Evolutionary conservation across 53 echinoderm and acorn worm species (phyloP), one percentile per base, ranked within the genome.

Genomic region (Echinometra lucunter): DNA sequence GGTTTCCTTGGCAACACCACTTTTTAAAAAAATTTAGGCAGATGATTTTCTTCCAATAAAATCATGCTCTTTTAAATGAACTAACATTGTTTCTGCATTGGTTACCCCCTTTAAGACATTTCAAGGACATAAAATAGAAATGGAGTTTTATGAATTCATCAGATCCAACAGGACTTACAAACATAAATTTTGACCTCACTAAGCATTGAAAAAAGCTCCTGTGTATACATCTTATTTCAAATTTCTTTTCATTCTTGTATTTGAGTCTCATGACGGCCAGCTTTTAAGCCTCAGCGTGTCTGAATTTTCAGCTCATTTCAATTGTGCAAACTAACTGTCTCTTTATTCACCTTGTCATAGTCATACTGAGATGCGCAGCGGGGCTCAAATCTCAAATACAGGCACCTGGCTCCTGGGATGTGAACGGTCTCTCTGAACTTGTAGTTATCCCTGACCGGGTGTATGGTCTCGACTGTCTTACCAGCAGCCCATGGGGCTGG

Each of bases 351-450:
- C 98, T 98, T 98, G 94, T 98, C 98, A 80, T 98, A 98, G 88
- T 98, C 98, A 70, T 98, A 98, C 95, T 98, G 98, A 11, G 98
- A 96, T 18, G 98, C 96, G 85, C 98, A 98, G 21, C 98, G 94
- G 0, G 94, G 95, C 47, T 98, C 98, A 95, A 98, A 98, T 30
- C 98, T 92, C 87, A 98, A 95, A 58, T 97, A 98, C 38, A 98
- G 94, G 83, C 98, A 98, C 9, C 97, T 89, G 0, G 98, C 98
- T 32, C 98, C 98, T 0, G 98, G 98, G 55, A 98, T 98, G 92
- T 98, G 98, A 1, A 98, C 97, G 13, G 98, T 98, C 94, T 98
- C 98, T 58, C 98, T 91, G 92, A 98, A 98, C 91, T 98, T 98
- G 96, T 98, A 98, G 95, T 97, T 98, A 78, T 98, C 98, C 42